Conservation (phyloP, 2,888 invertebrate species). For the Biston stratarius region DNA sequence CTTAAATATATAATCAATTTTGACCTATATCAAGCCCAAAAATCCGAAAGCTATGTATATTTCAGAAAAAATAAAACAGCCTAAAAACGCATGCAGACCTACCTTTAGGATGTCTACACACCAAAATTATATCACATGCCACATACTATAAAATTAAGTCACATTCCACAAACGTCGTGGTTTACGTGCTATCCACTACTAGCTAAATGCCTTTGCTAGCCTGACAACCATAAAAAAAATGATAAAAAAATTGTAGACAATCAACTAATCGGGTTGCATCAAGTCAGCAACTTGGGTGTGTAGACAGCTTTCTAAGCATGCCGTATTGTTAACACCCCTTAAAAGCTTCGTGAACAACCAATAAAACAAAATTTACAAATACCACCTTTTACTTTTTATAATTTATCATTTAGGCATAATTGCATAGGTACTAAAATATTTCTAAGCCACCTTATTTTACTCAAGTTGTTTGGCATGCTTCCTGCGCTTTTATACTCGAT, state of each 20-base stretch:
- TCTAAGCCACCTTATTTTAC: conserved; percentile 5
- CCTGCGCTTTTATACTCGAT: conserved; percentile 11
- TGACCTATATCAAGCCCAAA: background rate
- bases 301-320: conserved; percentile 10
- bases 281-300: too few relatives aligned
- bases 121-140: too few relatives aligned
- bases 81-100: conserved; percentile 16
- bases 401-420: conserved; percentile 1
- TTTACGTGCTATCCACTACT: too few relatives aligned
- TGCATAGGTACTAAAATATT: background rate
- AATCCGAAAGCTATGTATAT: background rate
- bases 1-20: background rate
- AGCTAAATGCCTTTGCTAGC: too few relatives aligned
- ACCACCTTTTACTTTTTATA: background rate
- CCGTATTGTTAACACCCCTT: background rate
- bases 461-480: conserved; percentile 19
- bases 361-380: background rate
- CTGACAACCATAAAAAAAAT: too few relatives aligned
- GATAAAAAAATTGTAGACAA: too few relatives aligned
- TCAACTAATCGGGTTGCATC: too few relatives aligned
- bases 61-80: conserved; percentile 9
- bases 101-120: background rate
- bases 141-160: too few relatives aligned
- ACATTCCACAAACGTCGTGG: too few relatives aligned
- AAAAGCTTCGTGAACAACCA: conserved; percentile 9